A percentile compares a stretch with the other conserved stretches of the same genome.
These are phyloP conservation scores for Drosophila diplacantha DNA, from an alignment of 2,888 invertebrate genomes.

Conservation along the genomic window DNA sequence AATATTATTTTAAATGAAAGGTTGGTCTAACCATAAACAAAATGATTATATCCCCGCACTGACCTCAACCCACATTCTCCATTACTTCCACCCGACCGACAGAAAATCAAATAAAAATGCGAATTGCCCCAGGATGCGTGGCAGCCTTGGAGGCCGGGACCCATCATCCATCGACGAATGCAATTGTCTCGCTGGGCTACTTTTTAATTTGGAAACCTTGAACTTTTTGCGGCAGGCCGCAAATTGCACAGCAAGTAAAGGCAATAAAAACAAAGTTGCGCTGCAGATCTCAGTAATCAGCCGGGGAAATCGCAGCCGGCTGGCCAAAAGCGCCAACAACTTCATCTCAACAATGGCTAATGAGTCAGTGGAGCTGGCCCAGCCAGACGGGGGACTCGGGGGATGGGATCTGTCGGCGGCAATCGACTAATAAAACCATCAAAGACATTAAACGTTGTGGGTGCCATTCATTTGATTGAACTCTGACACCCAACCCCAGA, in stretches of 20 bases:
- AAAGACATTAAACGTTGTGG: slow-evolving; percentile 71
- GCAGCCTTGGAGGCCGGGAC: slow-evolving; percentile 30
- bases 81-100: slow-evolving; percentile 15
- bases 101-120: slow-evolving; percentile 19
- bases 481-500: slow-evolving; percentile 56
- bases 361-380: slow-evolving; percentile 49
- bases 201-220: slow-evolving; percentile 68
- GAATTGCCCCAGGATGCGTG: slow-evolving; percentile 28
- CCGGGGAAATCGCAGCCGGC: slow-evolving; percentile 55
- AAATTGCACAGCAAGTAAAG: slow-evolving; percentile 62
- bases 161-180: slow-evolving; percentile 32
- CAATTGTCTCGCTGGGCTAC: slow-evolving; percentile 53
- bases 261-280: slow-evolving; percentile 53
- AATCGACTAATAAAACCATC: slow-evolving; percentile 69
- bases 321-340: slow-evolving; percentile 58
- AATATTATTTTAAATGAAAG: neutral
- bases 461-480: slow-evolving; percentile 72
- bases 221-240: slow-evolving; percentile 50
- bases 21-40: neutral
- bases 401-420: slow-evolving; percentile 56
- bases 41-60: slow-evolving; percentile 3
- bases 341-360: slow-evolving; percentile 69
- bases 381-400: neutral
- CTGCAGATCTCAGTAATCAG: slow-evolving; percentile 64
- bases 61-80: slow-evolving; percentile 26